phyloP scores from a whole-genome alignment of 2,888 invertebrate species.

The Rhagonycha fulva region DNA sequence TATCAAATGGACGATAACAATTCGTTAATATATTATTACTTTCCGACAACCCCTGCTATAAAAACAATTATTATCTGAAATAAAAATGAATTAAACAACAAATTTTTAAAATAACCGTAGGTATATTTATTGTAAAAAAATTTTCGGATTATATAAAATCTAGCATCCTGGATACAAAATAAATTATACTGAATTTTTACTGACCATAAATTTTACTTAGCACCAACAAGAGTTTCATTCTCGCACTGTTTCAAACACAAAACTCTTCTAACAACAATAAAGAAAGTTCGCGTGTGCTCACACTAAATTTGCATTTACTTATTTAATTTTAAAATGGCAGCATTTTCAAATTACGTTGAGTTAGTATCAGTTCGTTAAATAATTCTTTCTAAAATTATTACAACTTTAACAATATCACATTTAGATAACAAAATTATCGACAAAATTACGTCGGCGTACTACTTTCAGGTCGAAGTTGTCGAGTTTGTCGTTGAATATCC shows the following conservation, averaged over 20 bases:
- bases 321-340: constrained; percentile 1
- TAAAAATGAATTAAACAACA: no score
- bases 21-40: no score
- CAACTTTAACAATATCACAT: neutral
- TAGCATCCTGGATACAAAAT: neutral
- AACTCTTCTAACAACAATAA: neutral
- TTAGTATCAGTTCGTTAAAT: neutral
- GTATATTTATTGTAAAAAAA: neutral
- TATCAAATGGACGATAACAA: no score
- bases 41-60: no score
- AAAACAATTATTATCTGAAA: no score
- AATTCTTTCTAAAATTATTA: neutral
- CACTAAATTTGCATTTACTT: neutral
- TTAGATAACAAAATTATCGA: neutral
- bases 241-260: neutral
- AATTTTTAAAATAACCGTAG: neutral
- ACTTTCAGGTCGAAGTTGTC: constrained; percentile 79
- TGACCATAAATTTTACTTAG: neutral
- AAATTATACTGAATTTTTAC: neutral
- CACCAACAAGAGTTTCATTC: neutral
- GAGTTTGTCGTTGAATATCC: constrained; percentile 86
- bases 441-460: constrained; percentile 66
- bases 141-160: neutral
- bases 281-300: neutral
- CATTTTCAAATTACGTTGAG: neutral